A percentile compares a stretch with the other conserved stretches of the same genome.
phyloP scores from a whole-genome alignment of 2,888 invertebrate species.

The Liodrosophila aerea region DNA sequence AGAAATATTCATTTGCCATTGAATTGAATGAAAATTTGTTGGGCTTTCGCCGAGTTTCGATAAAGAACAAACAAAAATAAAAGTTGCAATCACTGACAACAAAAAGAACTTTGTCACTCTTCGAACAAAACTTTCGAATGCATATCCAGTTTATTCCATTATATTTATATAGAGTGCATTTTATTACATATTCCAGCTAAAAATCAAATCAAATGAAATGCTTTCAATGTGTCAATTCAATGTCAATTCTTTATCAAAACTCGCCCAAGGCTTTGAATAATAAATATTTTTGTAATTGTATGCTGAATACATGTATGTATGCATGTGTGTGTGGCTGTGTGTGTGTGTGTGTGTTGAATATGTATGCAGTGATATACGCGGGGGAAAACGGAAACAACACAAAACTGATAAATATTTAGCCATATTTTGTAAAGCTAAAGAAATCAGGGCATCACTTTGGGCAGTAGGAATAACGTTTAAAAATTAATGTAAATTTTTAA shows the following conservation, averaged over 20 bases:
- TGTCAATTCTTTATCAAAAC: conserved; percentile 51
- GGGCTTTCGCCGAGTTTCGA: conserved; percentile 25
- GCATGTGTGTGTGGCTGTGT: neutral
- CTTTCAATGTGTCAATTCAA: conserved; percentile 5
- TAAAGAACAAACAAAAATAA: conserved; percentile 16
- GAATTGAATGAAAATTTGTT: conserved; percentile 3
- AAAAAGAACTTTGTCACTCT: neutral
- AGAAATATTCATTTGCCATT: conserved; percentile 5
- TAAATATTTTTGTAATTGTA: neutral
- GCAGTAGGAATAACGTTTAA: no score
- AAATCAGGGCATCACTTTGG: no score
- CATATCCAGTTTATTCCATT: neutral
- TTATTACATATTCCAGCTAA: neutral
- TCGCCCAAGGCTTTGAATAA: conserved; percentile 40
- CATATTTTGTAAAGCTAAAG: no score
- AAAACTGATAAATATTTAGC: no score
- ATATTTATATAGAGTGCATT: neutral
- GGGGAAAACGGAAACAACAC: no score
- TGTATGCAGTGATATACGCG: no score
- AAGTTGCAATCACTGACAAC: neutral
- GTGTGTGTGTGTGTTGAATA: neutral
- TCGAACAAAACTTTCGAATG: no score
- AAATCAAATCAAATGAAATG: conserved; percentile 17
- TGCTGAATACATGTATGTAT: conserved; percentile 13
- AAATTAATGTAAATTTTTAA: no score